Percentiles rank a stretch among this genome's conserved stretches.
Conservation (phyloP, 2,797 vertebrate species). For the Chaenodraco wilsoni region DNA sequence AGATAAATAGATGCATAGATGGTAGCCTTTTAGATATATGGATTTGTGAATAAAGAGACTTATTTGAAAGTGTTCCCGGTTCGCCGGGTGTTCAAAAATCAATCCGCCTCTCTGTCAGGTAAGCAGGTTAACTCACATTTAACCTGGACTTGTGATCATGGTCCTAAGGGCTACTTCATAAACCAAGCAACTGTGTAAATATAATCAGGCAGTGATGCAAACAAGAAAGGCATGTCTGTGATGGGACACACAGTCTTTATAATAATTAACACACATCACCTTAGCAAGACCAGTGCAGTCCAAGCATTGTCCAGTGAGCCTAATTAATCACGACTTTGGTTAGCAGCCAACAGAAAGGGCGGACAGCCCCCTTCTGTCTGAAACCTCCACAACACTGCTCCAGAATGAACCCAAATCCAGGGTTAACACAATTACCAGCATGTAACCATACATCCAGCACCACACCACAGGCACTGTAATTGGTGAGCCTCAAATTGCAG, state of each 20-base stretch:
- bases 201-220: conserved; percentile 6
- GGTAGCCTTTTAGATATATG: conserved; percentile 20
- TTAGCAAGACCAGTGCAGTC: conserved; percentile 49
- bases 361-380: conserved; percentile 72
- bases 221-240: background rate
- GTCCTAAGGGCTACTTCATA: background rate
- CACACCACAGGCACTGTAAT: conserved; percentile 75
- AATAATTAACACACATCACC: conserved; percentile 66
- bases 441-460: conserved; percentile 69
- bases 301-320: conserved; percentile 66
- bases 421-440: conserved; percentile 79
- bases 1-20: conserved; percentile 33
- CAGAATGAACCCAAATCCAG: conserved; percentile 63
- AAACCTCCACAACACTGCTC: conserved; percentile 66
- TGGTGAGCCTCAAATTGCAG: conserved; percentile 66
- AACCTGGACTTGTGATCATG: background rate
- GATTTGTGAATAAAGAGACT: conserved; percentile 29
- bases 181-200: conserved; percentile 7
- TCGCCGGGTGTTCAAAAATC: conserved; percentile 7
- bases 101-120: conserved; percentile 15
- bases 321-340: conserved; percentile 77
- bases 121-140: conserved; percentile 10
- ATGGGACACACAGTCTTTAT: conserved; percentile 24
- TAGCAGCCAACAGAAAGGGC: conserved; percentile 66
- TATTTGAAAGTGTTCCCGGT: conserved; percentile 11